Percentiles rank a stretch among this genome's conserved stretches.
Conservation (phyloP, 1,140 invertebrate genomes). For the Drosophila sp. region DNA sequence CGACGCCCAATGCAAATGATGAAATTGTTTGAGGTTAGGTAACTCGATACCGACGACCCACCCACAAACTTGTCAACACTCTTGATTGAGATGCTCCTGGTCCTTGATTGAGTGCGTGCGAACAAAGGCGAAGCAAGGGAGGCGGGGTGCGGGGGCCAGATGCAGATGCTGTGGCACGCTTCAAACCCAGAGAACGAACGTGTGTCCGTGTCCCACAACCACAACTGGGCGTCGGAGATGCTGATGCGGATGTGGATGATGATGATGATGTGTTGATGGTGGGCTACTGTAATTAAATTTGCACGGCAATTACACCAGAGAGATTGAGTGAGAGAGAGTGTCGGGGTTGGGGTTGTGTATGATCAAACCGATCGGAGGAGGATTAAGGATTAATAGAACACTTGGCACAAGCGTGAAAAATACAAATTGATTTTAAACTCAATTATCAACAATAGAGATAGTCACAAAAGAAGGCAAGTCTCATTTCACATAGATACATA, state of each 20-base stretch:
- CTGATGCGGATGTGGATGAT: no score
- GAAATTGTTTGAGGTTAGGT: conserved; percentile 28
- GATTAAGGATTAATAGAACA: conserved; percentile 18
- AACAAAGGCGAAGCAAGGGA: background rate
- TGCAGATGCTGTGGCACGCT: conserved; percentile 30
- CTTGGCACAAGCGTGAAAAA: conserved; percentile 48
- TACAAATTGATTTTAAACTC: conserved; percentile 83
- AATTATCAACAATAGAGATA: conserved; percentile 76
- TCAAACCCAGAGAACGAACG: conserved; percentile 11
- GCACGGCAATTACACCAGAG: conserved; percentile 81
- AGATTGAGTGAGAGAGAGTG: background rate
- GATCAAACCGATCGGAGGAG: conserved; percentile 21
- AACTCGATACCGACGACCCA: conserved; percentile 57
- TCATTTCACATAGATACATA: background rate
- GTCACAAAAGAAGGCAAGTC: background rate
- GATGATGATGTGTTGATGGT: conserved; percentile 21
- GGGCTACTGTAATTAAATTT: conserved; percentile 81
- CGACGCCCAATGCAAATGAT: conserved; percentile 72
- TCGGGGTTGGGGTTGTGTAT: background rate
- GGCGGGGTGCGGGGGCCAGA: background rate
- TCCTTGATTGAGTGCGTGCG: conserved; percentile 63
- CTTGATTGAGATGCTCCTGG: conserved; percentile 49
- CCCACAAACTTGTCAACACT: conserved; percentile 65
- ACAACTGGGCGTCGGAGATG: conserved; percentile 24
- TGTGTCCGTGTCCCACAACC: conserved; percentile 33